Evolutionary conservation across 1,140 invertebrate species (phyloP).

Genomic region (Neodiprion virginianus): DNA sequence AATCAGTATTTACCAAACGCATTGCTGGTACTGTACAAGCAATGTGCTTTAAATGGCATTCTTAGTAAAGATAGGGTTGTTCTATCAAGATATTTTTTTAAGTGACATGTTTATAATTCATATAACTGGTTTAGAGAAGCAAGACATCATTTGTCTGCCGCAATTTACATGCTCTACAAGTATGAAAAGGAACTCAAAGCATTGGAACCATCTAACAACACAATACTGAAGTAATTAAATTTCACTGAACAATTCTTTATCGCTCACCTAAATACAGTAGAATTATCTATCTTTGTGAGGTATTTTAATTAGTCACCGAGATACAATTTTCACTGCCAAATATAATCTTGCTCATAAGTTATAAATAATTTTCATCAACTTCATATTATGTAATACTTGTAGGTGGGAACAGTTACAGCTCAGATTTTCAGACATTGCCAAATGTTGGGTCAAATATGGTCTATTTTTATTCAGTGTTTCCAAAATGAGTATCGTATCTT

Average conservation of each 20-base stretch:
- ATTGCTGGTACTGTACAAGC: too few relatives aligned
- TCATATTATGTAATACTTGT: conserved; percentile 20
- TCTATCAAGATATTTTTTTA: too few relatives aligned
- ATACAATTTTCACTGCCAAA: not conserved
- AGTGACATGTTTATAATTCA: too few relatives aligned
- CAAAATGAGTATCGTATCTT: conserved; percentile 54
- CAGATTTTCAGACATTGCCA: conserved; percentile 66
- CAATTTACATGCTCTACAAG: conserved; percentile 59
- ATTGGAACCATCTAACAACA: conserved; percentile 31
- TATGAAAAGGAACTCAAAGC: conserved; percentile 60
- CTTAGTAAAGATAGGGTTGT: too few relatives aligned
- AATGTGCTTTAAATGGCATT: too few relatives aligned
- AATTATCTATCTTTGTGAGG: too few relatives aligned
- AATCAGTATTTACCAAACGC: too few relatives aligned
- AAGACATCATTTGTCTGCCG: conserved; percentile 66
- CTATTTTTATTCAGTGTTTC: conserved; percentile 67
- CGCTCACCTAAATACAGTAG: not conserved
- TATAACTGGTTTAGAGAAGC: conserved; percentile 50
- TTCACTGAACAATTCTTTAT: not conserved
- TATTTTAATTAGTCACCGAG: too few relatives aligned
- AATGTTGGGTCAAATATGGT: conserved; percentile 72
- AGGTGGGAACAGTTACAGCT: conserved; percentile 62
- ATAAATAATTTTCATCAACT: not conserved
- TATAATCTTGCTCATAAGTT: not conserved
- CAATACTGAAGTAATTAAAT: conserved; percentile 10